Conservation (phyloP, 2,113 vertebrate genomes). For the Eolophus roseicapilla region DNA sequence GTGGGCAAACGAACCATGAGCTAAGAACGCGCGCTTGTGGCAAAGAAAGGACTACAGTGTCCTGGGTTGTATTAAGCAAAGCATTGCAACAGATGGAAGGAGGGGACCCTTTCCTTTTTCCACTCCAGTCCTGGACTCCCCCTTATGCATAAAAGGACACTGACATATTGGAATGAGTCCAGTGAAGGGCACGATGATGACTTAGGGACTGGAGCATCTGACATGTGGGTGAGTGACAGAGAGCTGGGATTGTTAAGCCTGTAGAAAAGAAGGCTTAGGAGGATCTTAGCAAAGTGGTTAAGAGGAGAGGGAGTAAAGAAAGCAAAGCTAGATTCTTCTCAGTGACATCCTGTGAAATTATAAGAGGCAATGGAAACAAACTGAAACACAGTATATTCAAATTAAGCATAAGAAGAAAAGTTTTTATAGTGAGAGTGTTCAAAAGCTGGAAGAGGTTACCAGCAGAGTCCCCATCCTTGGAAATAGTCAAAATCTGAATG, state of each 20-base stretch:
- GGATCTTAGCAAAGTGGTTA: not conserved
- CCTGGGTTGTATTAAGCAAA: not conserved
- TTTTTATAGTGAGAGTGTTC: not conserved
- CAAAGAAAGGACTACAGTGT: not conserved
- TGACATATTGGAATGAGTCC: not conserved
- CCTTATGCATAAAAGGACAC: not conserved
- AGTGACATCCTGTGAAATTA: not conserved
- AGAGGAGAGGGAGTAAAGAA: not conserved
- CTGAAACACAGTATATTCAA: not conserved
- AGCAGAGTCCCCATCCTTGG: not conserved
- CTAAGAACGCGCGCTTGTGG: not conserved
- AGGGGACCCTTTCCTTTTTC: not conserved
- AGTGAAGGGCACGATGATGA: not conserved
- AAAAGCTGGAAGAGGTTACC: not conserved
- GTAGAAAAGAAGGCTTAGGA: not conserved
- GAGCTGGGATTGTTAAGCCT: not conserved
- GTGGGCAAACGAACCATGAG: not conserved
- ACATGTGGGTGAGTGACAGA: not conserved
- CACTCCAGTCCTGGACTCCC: not conserved
- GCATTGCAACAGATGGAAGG: not conserved
- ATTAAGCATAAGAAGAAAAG: not conserved
- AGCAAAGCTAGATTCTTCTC: not conserved
- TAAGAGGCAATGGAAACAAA: not conserved
- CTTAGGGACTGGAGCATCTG: not conserved
- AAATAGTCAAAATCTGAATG: not conserved